Percentiles rank a stretch among this genome's conserved stretches.
phyloP scores from a whole-genome alignment of 2,113 vertebrate species.

The Caranx melampygus region DNA sequence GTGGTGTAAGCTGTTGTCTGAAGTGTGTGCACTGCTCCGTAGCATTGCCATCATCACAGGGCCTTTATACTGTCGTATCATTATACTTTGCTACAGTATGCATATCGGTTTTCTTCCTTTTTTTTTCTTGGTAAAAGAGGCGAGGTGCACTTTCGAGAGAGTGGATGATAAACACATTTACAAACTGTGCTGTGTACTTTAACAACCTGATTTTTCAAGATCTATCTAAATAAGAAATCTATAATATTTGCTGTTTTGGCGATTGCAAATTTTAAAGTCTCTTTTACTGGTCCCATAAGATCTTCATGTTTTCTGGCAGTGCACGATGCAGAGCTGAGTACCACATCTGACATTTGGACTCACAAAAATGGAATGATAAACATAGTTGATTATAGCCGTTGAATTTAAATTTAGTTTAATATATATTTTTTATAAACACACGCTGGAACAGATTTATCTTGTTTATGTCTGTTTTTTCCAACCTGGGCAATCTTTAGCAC shows the following conservation, averaged over 20 bases:
- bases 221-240: no score
- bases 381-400: neutral
- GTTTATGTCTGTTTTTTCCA: neutral
- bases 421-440: neutral
- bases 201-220: neutral
- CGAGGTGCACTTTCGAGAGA: neutral
- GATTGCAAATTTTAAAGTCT: neutral
- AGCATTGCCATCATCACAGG: neutral
- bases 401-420: neutral
- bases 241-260: no score
- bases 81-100: neutral
- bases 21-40: neutral
- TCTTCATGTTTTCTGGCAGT: neutral
- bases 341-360: neutral
- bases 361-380: neutral
- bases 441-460: neutral
- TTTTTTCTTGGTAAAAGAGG: neutral
- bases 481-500: neutral
- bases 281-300: neutral
- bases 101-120: slow-evolving; percentile 5
- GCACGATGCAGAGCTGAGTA: no score
- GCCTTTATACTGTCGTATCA: neutral
- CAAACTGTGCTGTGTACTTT: neutral
- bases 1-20: slow-evolving; percentile 25
- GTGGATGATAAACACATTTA: neutral